Evolutionary conservation across 2,888 invertebrate genomes (phyloP), one percentile per base, ranked within the genome.

Genomic region (Quadroppia sp.): DNA sequence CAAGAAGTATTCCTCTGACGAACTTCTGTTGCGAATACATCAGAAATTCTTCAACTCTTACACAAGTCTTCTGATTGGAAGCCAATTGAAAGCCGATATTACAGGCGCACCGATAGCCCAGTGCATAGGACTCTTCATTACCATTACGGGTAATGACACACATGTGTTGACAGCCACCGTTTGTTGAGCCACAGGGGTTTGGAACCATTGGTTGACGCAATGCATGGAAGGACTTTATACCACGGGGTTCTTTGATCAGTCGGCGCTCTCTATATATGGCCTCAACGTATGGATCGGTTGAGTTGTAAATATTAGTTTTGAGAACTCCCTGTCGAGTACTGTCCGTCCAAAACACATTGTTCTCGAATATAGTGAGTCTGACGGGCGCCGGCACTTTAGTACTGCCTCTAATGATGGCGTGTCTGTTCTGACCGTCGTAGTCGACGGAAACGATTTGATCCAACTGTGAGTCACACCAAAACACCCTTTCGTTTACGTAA

Each of bases 371-470:
- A 0, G 93, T 89, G 45, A 94, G 82, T 15, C 92, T 85, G 0
- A 91, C 89, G 0, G 94, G 94, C 71, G 90, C 90, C 2, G 94
- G 94, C 0, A 94, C 92, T 73, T 80, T 80, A 1, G 90, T 78
- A 72, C 78, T 78, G 45, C 80, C 80, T 9, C 79, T 74, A 20
- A 79, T 77, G 11, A 80, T 77, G 15, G 78, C 77, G 50, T 78
- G 78, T 56, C 78, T 77, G 78, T 90, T 88, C 76, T 88, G 86
- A 0, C 96, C 96, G 71, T 92, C 88, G 82, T 98, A 99, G 82
- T 96, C 93, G 0, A 95, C 92, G 0, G 94, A 92, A 81, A 97
- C 96, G 77, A 99, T 94, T 81, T 96, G 94, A 83, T 98, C 96
- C 72, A 97, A 84, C 17, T 95, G 85, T 0, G 94, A 91, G 82